Evolutionary conservation across 1,140 invertebrate genomes (phyloP), one percentile per base, ranked within the genome.

Genomic region (Drosophila bipectinata): DNA sequence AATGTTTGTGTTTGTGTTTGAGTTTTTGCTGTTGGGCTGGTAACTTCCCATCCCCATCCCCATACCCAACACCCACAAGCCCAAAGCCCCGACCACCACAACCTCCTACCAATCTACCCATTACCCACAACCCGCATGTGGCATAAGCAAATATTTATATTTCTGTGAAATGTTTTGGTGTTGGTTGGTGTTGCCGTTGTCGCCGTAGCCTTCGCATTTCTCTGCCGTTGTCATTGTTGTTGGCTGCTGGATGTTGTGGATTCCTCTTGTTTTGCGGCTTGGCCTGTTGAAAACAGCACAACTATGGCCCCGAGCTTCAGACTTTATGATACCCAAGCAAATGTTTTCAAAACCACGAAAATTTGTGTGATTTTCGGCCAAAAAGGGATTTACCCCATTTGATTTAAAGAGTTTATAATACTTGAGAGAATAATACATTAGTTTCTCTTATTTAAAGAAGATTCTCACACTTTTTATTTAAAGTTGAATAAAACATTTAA

Each of bases 131-230:
- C 39, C 60, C 55, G 59, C 56, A 80, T 85, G 80, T 59, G 62
- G 72, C 82, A 74, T 59, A 87, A 81, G 63, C 82, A 84, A 84
- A 84, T 84, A 84, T 84, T 84, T 84, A 69, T 80, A 81, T 77
- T 84, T 80, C 72, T 87, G 72, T 66, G 63, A 69, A 87, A 73
- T 77, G 57, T 85, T 73, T 66, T 52, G 58, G 71, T 37, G 75
- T 66, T 68, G 78, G 54, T 47, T 60, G 57, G 32, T 51, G 69
- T 72, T 57, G 59, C 39, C 48, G 47, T 53, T 53, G 49, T 44
- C 21, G 51, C 14, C 28, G 44, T 47, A 68, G 51, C 67, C 68
- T 72, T 72, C 41, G 34, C 59, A 60, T 60, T 72, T 68, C 30
- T 37, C 41, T 49, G 45, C 56, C 60, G 49, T 60, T 66, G 52